phyloP scores from a whole-genome alignment of 2,113 vertebrate species.

The Hemibagrus wyckioides region DNA sequence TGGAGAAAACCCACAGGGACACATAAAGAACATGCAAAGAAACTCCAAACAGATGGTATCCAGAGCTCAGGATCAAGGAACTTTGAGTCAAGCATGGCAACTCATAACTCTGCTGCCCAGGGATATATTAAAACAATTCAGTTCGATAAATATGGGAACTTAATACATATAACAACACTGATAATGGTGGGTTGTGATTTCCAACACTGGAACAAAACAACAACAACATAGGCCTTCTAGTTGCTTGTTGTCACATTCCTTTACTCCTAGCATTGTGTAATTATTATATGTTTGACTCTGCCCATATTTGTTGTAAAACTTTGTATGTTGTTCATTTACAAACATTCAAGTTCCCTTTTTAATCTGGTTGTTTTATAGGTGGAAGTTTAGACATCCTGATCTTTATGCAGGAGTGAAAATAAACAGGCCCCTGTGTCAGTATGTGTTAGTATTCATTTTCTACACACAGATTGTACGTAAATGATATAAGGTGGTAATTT shows the following conservation, averaged over 20 bases:
- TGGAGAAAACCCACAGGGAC: background rate
- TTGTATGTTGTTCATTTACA: background rate
- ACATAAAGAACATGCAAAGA: background rate
- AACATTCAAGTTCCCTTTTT: background rate
- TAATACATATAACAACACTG: background rate
- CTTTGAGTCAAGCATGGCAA: background rate
- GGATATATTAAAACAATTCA: background rate
- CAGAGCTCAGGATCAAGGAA: background rate
- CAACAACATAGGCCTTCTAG: background rate
- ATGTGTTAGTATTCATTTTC: background rate
- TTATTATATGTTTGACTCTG: background rate
- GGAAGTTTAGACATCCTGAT: background rate
- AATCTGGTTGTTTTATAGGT: background rate
- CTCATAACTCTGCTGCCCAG: background rate
- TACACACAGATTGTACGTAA: background rate
- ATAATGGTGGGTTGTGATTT: background rate
- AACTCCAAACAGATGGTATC: background rate
- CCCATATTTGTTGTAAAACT: background rate
- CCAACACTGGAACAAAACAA: background rate
- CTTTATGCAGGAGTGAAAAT: background rate
- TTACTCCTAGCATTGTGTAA: background rate
- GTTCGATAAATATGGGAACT: background rate
- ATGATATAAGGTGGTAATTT: background rate
- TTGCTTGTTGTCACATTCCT: constrained; percentile 23
- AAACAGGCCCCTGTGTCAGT: background rate